These are phyloP conservation scores for Bagarius yarrelli DNA, from an alignment of 2,113 vertebrate genomes.

Conservation along the genomic window DNA sequence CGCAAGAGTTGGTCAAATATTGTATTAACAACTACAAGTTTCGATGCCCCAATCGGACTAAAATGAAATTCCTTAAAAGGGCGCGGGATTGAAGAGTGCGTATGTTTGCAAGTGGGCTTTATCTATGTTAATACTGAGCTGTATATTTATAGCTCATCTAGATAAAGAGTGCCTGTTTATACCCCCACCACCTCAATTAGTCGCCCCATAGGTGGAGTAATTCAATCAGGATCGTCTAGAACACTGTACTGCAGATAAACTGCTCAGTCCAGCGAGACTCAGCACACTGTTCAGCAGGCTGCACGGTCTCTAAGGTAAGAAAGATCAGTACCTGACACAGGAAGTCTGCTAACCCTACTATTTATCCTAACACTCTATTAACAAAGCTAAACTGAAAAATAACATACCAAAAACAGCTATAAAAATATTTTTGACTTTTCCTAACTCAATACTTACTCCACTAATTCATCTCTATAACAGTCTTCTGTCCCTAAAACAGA, in stretches of 20 bases:
- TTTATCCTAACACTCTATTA: background rate
- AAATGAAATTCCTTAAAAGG: constrained; percentile 54
- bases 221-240: constrained; percentile 69
- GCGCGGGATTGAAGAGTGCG: constrained; percentile 26
- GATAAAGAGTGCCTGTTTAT: constrained; percentile 62
- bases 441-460: background rate
- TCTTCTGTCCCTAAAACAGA: background rate
- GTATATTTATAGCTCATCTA: constrained; percentile 77
- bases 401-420: background rate
- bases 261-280: constrained; percentile 70
- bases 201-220: constrained; percentile 70
- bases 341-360: constrained; percentile 22
- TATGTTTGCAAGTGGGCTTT: constrained; percentile 56
- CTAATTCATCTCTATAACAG: background rate
- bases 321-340: constrained; percentile 45
- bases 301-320: constrained; percentile 41
- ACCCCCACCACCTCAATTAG: constrained; percentile 68
- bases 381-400: too few species aligned
- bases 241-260: constrained; percentile 20
- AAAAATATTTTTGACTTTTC: background rate
- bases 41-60: constrained; percentile 9
- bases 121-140: constrained; percentile 65
- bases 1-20: too few species aligned
- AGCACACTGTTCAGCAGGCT: constrained; percentile 54
- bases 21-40: background rate